phyloP scores from a whole-genome alignment of 2,113 vertebrate species.

The Cebidichthys violaceus region DNA sequence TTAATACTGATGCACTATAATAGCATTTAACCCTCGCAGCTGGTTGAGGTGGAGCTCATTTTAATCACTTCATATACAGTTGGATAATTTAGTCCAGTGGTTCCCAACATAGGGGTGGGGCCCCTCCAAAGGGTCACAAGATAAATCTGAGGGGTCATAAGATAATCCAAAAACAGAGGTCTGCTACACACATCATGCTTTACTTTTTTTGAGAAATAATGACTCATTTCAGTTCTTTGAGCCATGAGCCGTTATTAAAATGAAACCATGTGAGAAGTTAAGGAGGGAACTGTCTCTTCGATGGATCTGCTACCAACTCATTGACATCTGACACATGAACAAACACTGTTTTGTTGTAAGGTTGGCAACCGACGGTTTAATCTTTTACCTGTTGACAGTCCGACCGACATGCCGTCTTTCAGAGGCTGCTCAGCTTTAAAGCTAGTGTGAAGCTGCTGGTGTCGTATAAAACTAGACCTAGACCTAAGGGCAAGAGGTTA shows the following conservation, averaged over 20 bases:
- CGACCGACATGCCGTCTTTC: not conserved
- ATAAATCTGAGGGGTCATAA: not conserved
- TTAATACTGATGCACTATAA: not conserved
- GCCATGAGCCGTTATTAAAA: not conserved
- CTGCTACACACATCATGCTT: not conserved
- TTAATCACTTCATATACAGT: not conserved
- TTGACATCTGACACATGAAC: not conserved
- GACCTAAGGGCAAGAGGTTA: not conserved
- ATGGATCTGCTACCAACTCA: not conserved
- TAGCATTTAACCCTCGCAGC: not conserved
- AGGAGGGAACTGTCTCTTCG: not conserved
- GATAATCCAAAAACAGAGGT: not conserved
- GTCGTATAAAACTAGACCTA: not conserved
- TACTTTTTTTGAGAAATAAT: not conserved
- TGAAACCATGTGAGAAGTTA: not conserved
- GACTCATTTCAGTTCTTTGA: not conserved
- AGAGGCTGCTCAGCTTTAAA: not conserved
- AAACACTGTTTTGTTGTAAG: not conserved
- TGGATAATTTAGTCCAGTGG: not conserved
- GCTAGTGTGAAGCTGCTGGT: not conserved
- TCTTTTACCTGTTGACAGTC: not conserved
- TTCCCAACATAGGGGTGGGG: not conserved
- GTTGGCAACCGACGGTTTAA: not conserved
- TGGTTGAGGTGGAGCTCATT: too few relatives aligned
- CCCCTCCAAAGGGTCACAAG: not conserved